Percentiles rank a stretch among this genome's conserved stretches.
Evolutionary conservation across 2,888 invertebrate genomes (phyloP).

Genomic region (Leuctra nigra): DNA sequence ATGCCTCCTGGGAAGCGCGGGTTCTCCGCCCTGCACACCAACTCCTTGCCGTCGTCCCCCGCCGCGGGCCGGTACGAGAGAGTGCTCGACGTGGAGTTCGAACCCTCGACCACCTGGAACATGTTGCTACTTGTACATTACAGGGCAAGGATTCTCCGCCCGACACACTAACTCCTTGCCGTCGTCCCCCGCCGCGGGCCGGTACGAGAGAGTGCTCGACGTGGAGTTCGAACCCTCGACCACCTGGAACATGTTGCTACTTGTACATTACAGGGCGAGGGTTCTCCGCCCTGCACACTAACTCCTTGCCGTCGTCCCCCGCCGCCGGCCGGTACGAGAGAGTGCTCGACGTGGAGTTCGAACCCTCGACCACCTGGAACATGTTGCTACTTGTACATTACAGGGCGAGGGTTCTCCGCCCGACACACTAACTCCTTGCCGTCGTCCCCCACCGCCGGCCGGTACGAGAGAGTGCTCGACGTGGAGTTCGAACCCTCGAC

Average conservation of each 20-base stretch:
- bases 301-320: constrained; percentile 74
- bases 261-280: too few species aligned
- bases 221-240: constrained; percentile 60
- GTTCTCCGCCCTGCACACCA: constrained; percentile 80
- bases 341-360: constrained; percentile 65
- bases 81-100: constrained; percentile 65
- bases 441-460: constrained; percentile 70
- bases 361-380: constrained; percentile 53
- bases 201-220: constrained; percentile 66
- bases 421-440: constrained; percentile 76
- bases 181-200: constrained; percentile 70
- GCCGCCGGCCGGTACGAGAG: constrained; percentile 66
- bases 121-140: too few species aligned
- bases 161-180: constrained; percentile 76
- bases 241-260: too few species aligned
- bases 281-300: constrained; percentile 80
- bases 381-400: too few species aligned
- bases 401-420: constrained; percentile 81
- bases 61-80: constrained; percentile 66
- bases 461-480: constrained; percentile 66
- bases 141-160: constrained; percentile 84
- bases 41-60: constrained; percentile 74
- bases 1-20: constrained; percentile 78
- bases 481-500: constrained; percentile 60
- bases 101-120: constrained; percentile 53